A percentile compares a stretch with the other conserved stretches of the same genome.
These are phyloP conservation scores for Pomacea maculata DNA, from an alignment of 1,140 invertebrate genomes.

Conservation along the genomic window DNA sequence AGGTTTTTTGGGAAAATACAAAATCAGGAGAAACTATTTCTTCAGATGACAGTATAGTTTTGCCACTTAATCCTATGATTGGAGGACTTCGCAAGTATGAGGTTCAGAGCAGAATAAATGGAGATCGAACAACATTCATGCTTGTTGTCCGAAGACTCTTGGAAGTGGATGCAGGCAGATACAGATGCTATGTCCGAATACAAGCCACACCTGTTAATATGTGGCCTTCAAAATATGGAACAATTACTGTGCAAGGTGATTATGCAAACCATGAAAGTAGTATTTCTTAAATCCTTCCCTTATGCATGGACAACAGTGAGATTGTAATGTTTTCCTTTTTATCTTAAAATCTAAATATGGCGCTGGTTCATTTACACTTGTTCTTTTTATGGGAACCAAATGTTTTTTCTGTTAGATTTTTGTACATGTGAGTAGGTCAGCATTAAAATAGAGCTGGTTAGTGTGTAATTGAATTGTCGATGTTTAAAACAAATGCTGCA, in stretches of 20 bases:
- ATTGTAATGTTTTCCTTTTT: no score
- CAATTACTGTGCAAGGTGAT: constrained; percentile 45
- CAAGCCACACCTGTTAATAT: constrained; percentile 16
- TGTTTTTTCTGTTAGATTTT: no score
- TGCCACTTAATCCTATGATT: constrained; percentile 33
- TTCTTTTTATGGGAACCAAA: no score
- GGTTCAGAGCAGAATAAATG: constrained; percentile 29
- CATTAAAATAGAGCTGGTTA: no score
- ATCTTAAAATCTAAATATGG: no score
- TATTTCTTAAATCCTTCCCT: no score
- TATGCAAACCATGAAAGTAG: not conserved
- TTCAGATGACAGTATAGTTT: constrained; percentile 34
- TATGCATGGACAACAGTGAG: no score
- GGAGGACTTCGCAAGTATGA: constrained; percentile 49
- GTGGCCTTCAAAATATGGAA: constrained; percentile 44
- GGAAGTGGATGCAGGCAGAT: constrained; percentile 46
- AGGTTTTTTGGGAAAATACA: constrained; percentile 38
- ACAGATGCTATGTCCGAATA: constrained; percentile 46
- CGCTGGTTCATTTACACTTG: no score
- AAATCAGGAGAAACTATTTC: constrained; percentile 34
- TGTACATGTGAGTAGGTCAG: no score
- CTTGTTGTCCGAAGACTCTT: constrained; percentile 42
- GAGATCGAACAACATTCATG: constrained; percentile 44
- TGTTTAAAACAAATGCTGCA: no score
- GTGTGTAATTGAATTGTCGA: no score